These are phyloP conservation scores for Macrochelys suwanniensis DNA, from an alignment of 2,797 vertebrate species.

Conservation along the genomic window DNA sequence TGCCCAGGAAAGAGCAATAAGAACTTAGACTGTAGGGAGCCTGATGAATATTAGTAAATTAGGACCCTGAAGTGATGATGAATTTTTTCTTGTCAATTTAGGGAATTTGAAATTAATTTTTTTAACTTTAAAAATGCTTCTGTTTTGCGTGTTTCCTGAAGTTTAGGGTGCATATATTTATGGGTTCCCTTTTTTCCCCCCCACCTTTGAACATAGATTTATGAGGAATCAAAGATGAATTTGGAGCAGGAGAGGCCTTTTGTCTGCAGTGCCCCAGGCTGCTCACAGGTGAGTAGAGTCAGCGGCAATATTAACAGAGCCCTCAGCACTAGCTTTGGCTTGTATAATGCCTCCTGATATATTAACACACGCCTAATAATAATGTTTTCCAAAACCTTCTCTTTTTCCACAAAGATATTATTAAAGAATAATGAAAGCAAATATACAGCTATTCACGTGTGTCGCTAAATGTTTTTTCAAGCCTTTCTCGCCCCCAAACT, in stretches of 20 bases:
- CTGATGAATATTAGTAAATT: conserved; percentile 28
- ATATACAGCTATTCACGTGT: neutral
- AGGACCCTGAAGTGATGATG: neutral
- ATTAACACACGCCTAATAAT: conserved; percentile 41
- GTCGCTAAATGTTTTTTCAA: neutral
- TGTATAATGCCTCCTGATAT: conserved; percentile 48
- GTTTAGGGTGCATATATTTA: conserved; percentile 74
- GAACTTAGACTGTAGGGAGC: neutral
- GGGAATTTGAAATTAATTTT: conserved; percentile 18
- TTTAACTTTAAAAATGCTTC: neutral
- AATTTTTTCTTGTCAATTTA: conserved; percentile 29
- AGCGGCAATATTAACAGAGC: conserved; percentile 72
- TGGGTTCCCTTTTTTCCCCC: conserved; percentile 75
- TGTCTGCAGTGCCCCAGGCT: conserved; percentile 97
- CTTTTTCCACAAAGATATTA: neutral
- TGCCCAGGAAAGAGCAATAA: conserved; percentile 33
- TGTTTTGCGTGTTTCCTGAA: conserved; percentile 61
- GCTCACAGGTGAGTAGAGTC: conserved; percentile 95
- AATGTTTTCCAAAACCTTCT: neutral
- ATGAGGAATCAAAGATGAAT: conserved; percentile 99
- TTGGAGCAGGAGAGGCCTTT: conserved; percentile 99
- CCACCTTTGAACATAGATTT: conserved; percentile 88
- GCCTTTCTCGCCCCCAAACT: neutral
- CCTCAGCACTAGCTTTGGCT: conserved; percentile 66
- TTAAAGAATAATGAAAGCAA: conserved; percentile 4